These are phyloP conservation scores for Drosophila gunungcola DNA, from an alignment of 1,140 invertebrate genomes.

Conservation along the genomic window DNA sequence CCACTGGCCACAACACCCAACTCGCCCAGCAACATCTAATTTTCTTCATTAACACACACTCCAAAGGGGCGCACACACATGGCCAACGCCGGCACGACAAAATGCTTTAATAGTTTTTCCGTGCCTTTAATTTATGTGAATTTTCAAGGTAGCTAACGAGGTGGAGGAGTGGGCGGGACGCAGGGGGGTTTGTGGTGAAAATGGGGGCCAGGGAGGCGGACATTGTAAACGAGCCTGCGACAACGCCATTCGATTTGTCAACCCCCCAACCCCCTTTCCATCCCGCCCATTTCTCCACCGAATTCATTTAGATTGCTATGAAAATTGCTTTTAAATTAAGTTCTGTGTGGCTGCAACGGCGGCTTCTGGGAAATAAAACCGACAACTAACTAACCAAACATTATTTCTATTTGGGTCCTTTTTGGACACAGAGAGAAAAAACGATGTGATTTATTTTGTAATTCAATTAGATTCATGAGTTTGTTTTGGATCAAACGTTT, in stretches of 20 bases:
- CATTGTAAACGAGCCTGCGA: slow-evolving; percentile 45
- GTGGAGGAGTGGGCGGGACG: not conserved
- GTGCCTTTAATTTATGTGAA: slow-evolving; percentile 81
- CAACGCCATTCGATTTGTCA: slow-evolving; percentile 30
- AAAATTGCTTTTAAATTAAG: slow-evolving; percentile 78
- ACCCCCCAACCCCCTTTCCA: not conserved
- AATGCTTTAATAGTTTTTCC: slow-evolving; percentile 79
- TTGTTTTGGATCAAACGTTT: no score
- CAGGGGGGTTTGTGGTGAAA: not conserved
- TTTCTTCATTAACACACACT: slow-evolving; percentile 68
- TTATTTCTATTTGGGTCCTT: slow-evolving; percentile 15
- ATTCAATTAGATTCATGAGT: no score
- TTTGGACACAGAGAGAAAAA: not conserved
- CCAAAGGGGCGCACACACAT: slow-evolving; percentile 6
- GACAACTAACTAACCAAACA: slow-evolving; percentile 37
- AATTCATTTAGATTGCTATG: slow-evolving; percentile 52
- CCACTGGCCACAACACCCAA: slow-evolving; percentile 1
- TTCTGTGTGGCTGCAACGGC: slow-evolving; percentile 46
- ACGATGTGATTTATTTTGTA: not conserved
- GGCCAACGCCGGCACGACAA: slow-evolving; percentile 43
- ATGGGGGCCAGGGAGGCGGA: slow-evolving; percentile 3
- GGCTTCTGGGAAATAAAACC: slow-evolving; percentile 28
- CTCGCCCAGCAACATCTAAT: slow-evolving; percentile 45
- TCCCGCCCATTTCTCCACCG: not conserved
- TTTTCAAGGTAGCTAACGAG: slow-evolving; percentile 57